Percentiles rank a stretch among this genome's conserved stretches.
Conservation (phyloP, 2,888 invertebrate genomes). For the Schizaphis graminum region DNA sequence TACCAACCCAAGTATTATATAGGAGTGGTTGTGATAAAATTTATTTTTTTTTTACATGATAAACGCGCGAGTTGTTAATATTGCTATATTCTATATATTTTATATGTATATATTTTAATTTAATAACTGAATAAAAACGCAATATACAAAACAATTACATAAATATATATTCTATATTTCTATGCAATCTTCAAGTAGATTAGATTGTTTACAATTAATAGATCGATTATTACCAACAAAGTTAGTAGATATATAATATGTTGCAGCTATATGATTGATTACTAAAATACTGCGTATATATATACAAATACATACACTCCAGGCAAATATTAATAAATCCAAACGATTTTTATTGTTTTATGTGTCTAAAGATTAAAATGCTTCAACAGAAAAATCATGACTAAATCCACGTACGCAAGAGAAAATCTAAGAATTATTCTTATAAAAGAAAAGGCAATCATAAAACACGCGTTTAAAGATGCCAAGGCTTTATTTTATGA, state of each 20-base stretch:
- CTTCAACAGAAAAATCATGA: constrained; percentile 24
- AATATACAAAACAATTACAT: neutral
- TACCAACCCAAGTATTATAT: neutral
- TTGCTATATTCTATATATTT: neutral
- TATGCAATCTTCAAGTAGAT: neutral
- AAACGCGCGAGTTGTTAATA: neutral
- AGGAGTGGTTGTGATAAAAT: constrained; percentile 41
- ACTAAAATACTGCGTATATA: neutral
- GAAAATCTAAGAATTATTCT: constrained; percentile 4
- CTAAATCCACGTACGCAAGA: neutral
- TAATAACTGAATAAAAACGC: constrained; percentile 1
- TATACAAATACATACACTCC: neutral
- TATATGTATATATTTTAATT: neutral
- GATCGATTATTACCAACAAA: neutral
- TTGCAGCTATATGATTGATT: neutral
- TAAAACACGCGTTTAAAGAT: neutral
- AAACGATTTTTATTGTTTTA: constrained; percentile 35
- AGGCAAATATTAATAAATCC: constrained; percentile 28
- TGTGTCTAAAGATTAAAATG: constrained; percentile 15
- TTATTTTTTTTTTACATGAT: neutral
- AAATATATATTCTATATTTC: neutral
- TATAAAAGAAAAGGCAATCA: constrained; percentile 1
- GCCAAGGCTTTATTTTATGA: neutral
- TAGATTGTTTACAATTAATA: neutral
- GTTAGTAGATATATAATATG: neutral